Percentiles rank a stretch among this genome's conserved stretches.
Evolutionary conservation across 2,888 invertebrate genomes (phyloP).

Genomic region (Lacanobia wlatinum): DNA sequence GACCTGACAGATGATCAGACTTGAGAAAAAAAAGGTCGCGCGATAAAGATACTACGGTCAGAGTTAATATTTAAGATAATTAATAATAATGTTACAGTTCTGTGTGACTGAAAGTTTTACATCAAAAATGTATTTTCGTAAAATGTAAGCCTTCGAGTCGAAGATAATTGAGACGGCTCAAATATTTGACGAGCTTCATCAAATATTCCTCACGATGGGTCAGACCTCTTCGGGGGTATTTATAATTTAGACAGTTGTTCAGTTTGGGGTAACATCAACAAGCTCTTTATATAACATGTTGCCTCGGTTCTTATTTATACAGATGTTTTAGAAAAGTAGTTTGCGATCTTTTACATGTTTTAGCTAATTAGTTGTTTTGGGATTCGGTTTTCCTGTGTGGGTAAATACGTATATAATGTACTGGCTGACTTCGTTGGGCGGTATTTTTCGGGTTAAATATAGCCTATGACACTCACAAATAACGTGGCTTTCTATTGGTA

Average conservation of each 20-base stretch:
- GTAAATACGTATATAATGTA: background rate
- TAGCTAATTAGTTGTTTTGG: background rate
- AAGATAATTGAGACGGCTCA: slow-evolving; percentile 28
- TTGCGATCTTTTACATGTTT: slow-evolving; percentile 3
- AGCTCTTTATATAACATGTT: slow-evolving; percentile 11
- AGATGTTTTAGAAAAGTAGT: background rate
- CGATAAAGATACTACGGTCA: background rate
- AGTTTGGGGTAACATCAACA: background rate
- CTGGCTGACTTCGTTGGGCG: too few species aligned
- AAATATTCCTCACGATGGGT: slow-evolving; percentile 20
- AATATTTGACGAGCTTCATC: slow-evolving; percentile 24
- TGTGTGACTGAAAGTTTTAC: background rate
- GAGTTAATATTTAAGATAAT: background rate
- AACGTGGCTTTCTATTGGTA: too few species aligned
- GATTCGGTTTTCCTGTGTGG: background rate
- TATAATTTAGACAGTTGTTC: slow-evolving; percentile 28
- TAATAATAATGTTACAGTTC: background rate
- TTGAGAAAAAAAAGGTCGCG: too few species aligned
- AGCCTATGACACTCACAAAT: too few species aligned
- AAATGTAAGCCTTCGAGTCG: slow-evolving; percentile 15
- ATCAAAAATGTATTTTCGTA: slow-evolving; percentile 22
- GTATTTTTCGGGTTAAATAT: too few species aligned
- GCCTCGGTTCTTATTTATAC: background rate
- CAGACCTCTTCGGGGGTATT: slow-evolving; percentile 10
- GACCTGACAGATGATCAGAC: background rate